Conservation (phyloP, 2,113 vertebrate genomes). For the Phocoena sinus region DNA sequence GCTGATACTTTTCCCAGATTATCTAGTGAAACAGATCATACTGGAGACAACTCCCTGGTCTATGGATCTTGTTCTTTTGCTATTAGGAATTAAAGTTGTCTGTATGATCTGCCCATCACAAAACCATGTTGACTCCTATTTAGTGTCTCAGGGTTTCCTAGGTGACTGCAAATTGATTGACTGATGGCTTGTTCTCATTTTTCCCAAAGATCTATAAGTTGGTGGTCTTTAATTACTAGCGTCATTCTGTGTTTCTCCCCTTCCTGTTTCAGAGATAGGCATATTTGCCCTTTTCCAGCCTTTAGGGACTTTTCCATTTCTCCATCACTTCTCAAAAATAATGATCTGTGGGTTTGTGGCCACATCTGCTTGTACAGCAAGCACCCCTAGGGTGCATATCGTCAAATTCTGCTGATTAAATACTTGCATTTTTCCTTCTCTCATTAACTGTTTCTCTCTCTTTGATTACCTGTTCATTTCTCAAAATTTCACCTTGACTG, state of each 20-base stretch:
- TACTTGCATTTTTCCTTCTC: background rate
- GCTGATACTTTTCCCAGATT: background rate
- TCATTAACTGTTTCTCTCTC: slow-evolving; percentile 9
- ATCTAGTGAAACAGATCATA: background rate
- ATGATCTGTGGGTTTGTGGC: background rate
- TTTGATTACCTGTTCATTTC: background rate
- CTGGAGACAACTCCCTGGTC: background rate
- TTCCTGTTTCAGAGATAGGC: slow-evolving; percentile 16
- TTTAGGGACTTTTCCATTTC: slow-evolving; percentile 12
- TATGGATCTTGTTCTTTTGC: background rate
- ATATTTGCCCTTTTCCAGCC: slow-evolving; percentile 27
- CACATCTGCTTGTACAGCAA: slow-evolving; percentile 32
- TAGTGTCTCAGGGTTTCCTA: background rate
- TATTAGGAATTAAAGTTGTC: background rate
- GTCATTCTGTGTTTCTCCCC: background rate
- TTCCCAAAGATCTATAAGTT: slow-evolving; percentile 39
- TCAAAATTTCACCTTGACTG: background rate
- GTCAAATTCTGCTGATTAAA: background rate
- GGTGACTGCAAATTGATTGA: background rate
- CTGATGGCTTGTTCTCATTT: background rate
- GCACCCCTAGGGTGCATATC: background rate
- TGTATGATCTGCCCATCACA: background rate
- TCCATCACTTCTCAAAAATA: slow-evolving; percentile 44
- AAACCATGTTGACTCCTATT: background rate
- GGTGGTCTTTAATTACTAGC: slow-evolving; percentile 43